Evolutionary conservation across 2,888 invertebrate species (phyloP).

Genomic region (Siphonodentalium dalli): DNA sequence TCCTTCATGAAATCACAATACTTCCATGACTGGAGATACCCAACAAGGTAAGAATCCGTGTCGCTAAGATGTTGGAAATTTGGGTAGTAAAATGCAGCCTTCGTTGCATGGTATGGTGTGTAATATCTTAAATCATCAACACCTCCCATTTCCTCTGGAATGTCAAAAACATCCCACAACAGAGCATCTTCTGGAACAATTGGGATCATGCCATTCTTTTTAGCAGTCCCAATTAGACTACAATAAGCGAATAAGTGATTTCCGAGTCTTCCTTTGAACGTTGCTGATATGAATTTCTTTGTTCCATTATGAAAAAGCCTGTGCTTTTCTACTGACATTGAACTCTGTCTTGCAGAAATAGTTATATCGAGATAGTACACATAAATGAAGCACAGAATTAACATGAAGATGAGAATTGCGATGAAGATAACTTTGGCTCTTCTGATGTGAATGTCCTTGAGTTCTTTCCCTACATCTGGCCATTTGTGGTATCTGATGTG

Average conservation of each 20-base stretch:
- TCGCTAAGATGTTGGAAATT: slow-evolving; percentile 23
- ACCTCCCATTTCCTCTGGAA: slow-evolving; percentile 28
- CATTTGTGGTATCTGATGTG: too few relatives aligned
- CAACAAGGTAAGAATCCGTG: slow-evolving; percentile 31
- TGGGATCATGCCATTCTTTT: slow-evolving; percentile 42
- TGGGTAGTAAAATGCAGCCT: slow-evolving; percentile 24
- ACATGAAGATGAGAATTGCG: too few relatives aligned
- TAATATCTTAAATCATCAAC: slow-evolving; percentile 18
- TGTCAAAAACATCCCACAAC: slow-evolving; percentile 36
- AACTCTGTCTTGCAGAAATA: too few relatives aligned
- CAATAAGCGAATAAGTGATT: slow-evolving; percentile 54
- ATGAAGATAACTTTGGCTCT: too few relatives aligned
- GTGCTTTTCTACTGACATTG: too few relatives aligned
- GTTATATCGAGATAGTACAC: too few relatives aligned
- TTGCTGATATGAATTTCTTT: too few relatives aligned
- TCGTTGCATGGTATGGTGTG: slow-evolving; percentile 13
- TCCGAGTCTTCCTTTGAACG: slow-evolving; percentile 43
- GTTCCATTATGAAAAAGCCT: too few relatives aligned
- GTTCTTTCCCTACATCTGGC: too few relatives aligned
- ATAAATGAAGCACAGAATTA: too few relatives aligned
- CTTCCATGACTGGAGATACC: slow-evolving; percentile 52
- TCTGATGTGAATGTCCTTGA: too few relatives aligned
- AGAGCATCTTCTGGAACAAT: slow-evolving; percentile 33
- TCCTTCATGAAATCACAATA: slow-evolving; percentile 41
- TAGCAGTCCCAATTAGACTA: slow-evolving; percentile 42